Evolutionary conservation across 2,888 invertebrate species (phyloP).

Genomic region (Adelognathus sp.): DNA sequence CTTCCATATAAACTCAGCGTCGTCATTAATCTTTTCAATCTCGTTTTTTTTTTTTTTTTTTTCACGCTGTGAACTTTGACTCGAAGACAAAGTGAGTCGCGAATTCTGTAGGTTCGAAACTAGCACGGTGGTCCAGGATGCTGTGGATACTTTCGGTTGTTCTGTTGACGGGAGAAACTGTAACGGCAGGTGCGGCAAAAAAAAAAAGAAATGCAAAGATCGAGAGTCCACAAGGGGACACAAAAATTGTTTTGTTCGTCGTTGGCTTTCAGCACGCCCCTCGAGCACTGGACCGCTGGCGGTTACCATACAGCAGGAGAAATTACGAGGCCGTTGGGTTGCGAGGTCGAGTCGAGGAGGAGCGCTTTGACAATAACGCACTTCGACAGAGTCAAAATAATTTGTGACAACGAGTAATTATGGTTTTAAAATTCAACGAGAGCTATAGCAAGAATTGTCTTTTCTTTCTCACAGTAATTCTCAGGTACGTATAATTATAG

Average conservation of each 20-base stretch:
- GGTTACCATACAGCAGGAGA: not conserved
- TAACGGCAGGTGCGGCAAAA: slow-evolving; percentile 37
- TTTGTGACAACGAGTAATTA: not conserved
- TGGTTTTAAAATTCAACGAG: no score
- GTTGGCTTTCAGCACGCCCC: slow-evolving; percentile 21
- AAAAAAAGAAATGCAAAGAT: slow-evolving; percentile 15
- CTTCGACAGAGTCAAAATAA: not conserved
- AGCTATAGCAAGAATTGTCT: not conserved
- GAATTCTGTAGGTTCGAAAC: slow-evolving; percentile 13
- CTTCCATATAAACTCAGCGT: slow-evolving; percentile 10
- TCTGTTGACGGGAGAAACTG: not conserved
- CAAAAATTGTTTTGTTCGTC: slow-evolving; percentile 29
- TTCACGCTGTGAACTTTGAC: not conserved
- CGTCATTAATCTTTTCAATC: not conserved
- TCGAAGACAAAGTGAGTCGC: slow-evolving; percentile 5
- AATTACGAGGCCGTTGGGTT: slow-evolving; percentile 20
- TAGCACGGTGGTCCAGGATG: slow-evolving; percentile 22
- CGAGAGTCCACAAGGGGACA: slow-evolving; percentile 22
- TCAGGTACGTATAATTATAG: no score
- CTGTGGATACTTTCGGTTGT: not conserved
- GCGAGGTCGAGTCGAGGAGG: slow-evolving; percentile 11
- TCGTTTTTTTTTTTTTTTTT: not conserved
- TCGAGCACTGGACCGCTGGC: slow-evolving; percentile 36
- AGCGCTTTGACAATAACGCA: not conserved
- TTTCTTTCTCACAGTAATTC: no score